Evolutionary conservation across 2,888 invertebrate species (phyloP), one percentile per base, ranked within the genome.

Genomic region (Cosmia trapezina): DNA sequence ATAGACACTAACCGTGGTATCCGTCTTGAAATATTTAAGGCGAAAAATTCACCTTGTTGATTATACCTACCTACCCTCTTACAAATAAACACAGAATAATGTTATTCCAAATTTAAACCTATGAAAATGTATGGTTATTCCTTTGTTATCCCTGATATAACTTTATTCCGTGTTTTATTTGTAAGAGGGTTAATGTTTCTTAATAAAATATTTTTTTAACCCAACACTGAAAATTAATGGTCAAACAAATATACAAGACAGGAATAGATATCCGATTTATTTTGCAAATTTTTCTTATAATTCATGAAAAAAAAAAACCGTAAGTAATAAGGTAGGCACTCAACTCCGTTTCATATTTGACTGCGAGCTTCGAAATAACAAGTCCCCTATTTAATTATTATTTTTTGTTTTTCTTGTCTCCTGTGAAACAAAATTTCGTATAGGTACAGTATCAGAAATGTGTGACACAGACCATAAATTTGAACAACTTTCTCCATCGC

Each of bases 221-320:
- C 84, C 78, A 78, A 67, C 75, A 64, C 69, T 9, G n/a, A 56
- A 54, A 47, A 74, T 62, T 43, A 81, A 75, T 73, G 68, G 62
- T 76, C 70, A 78, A 85, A 86, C 83, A 70, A 83, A 84, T 86
- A 78, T 86, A 86, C 83, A 86, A 51, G 70, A 77, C 51, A 74
- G 45, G 17, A 65, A 60, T 70, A 80, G 6, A 76, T 66, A 84
- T 77, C 59, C 63, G 79, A 81, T 85, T 84, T 84, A 69, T 76
- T 83, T 78, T 51, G 69, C 81, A 74, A 84, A 84, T 64, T 78
- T 78, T 79, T 80, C 63, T 83, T 85, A 80, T 59, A 80, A 37
- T 80, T 68, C 84, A 80, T 84, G 80, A 68, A 28, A 66, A 74
- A 63, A 78, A 64, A 69, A 75, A 49, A 49, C 65, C 54, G 17